A percentile compares a stretch with the other conserved stretches of the same genome.
Evolutionary conservation across 2,797 vertebrate genomes (phyloP).

Genomic region (Poecilia picta): DNA sequence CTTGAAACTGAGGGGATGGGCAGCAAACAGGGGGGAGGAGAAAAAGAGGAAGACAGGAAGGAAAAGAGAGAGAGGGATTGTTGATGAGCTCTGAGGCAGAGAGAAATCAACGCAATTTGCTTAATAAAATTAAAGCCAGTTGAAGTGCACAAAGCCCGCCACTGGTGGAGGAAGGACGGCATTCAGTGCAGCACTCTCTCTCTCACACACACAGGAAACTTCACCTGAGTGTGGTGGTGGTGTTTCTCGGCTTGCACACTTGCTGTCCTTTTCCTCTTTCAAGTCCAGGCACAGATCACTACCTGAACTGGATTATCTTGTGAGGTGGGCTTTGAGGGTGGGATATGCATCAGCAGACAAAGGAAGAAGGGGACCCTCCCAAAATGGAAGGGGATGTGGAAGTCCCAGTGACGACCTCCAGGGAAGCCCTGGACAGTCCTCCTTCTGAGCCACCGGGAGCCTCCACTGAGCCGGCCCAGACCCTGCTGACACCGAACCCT

Average conservation of each 20-base stretch:
- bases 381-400: slow-evolving; percentile 54
- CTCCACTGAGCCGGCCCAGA: slow-evolving; percentile 53
- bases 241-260: slow-evolving; percentile 21
- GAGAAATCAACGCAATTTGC: slow-evolving; percentile 81
- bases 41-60: slow-evolving; percentile 31
- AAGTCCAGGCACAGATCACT: slow-evolving; percentile 1
- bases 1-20: slow-evolving; percentile 43
- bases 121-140: slow-evolving; percentile 83
- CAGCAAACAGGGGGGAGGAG: slow-evolving; percentile 35
- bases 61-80: slow-evolving; percentile 45
- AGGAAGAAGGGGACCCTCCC: slow-evolving; percentile 57
- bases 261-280: slow-evolving; percentile 24
- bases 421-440: slow-evolving; percentile 50
- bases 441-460: slow-evolving; percentile 42
- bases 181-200: slow-evolving; percentile 49
- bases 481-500: slow-evolving; percentile 62
- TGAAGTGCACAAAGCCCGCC: slow-evolving; percentile 72
- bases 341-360: slow-evolving; percentile 58
- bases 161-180: slow-evolving; percentile 48
- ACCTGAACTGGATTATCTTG: slow-evolving; percentile 23
- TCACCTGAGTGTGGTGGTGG: slow-evolving; percentile 22
- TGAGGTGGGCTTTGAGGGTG: slow-evolving; percentile 35
- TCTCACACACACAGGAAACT: slow-evolving; percentile 24
- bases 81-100: slow-evolving; percentile 71
- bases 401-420: slow-evolving; percentile 48